A percentile compares a stretch with the other conserved stretches of the same genome.
Conservation (phyloP, 2,888 invertebrate species). For the Heliconius aoede region DNA sequence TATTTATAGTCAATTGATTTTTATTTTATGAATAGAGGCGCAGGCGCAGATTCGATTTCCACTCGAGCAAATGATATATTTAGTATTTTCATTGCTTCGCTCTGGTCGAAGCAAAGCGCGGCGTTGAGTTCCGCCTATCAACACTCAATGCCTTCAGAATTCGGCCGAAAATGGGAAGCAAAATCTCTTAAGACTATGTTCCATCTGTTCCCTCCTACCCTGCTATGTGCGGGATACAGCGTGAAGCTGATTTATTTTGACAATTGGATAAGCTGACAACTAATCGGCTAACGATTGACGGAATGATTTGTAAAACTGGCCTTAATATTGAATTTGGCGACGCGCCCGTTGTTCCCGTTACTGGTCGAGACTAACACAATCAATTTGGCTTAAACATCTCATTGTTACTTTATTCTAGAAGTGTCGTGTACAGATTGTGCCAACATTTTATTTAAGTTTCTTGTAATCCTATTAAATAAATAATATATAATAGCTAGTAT, state of each 20-base stretch:
- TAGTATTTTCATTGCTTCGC: too few relatives aligned
- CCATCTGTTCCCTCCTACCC: too few relatives aligned
- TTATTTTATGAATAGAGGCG: too few relatives aligned
- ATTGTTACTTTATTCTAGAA: conserved; percentile 25
- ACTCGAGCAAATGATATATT: too few relatives aligned
- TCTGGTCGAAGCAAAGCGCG: too few relatives aligned
- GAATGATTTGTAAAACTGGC: conserved; percentile 21
- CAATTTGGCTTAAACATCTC: conserved; percentile 37
- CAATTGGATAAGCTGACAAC: conserved; percentile 23
- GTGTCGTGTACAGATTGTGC: background rate
- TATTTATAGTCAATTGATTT: conserved; percentile 18
- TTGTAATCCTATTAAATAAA: background rate
- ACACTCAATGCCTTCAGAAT: too few relatives aligned
- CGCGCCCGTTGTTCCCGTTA: conserved; percentile 35
- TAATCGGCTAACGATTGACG: conserved; percentile 19
- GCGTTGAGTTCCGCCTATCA: too few relatives aligned
- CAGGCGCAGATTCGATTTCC: too few relatives aligned
- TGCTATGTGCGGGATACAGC: too few relatives aligned
- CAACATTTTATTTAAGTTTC: conserved; percentile 1
- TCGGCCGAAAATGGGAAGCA: too few relatives aligned
- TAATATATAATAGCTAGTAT: background rate
- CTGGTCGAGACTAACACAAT: conserved; percentile 35
- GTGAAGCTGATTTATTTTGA: too few relatives aligned
- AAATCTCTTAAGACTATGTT: too few relatives aligned
- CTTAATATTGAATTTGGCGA: conserved; percentile 35